phyloP scores from a whole-genome alignment of 1,140 invertebrate species.

The Phymastichus coffea region DNA sequence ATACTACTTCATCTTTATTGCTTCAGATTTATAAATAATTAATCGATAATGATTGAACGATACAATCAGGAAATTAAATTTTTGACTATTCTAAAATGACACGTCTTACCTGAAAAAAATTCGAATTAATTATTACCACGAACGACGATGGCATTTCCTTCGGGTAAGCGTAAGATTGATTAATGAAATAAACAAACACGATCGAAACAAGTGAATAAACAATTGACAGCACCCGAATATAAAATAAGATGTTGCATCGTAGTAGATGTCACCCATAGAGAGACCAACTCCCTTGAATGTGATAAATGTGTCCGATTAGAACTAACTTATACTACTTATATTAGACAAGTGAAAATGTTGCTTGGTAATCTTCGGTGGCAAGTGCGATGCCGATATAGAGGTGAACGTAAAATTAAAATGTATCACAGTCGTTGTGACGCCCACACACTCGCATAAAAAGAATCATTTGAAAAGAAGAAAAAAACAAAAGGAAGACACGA shows the following conservation, averaged over 20 bases:
- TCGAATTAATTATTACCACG: too few relatives aligned
- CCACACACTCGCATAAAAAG: neutral
- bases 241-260: neutral
- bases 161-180: too few relatives aligned
- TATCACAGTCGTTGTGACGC: neutral
- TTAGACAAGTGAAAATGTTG: slow-evolving; percentile 6
- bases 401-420: too few relatives aligned
- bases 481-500: neutral
- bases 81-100: too few relatives aligned
- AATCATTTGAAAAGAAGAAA: slow-evolving; percentile 1
- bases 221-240: neutral
- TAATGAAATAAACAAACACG: too few relatives aligned
- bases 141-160: too few relatives aligned
- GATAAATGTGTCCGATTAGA: neutral
- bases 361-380: neutral
- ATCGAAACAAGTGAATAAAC: neutral
- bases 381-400: too few relatives aligned
- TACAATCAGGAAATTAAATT: too few relatives aligned
- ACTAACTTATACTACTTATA: slow-evolving; percentile 3
- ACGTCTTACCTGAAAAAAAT: too few relatives aligned
- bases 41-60: too few relatives aligned
- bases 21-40: too few relatives aligned
- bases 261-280: neutral
- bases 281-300: neutral
- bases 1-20: too few relatives aligned